Conservation (phyloP, 1,140 invertebrate species). For the Frieseomelitta varia region DNA sequence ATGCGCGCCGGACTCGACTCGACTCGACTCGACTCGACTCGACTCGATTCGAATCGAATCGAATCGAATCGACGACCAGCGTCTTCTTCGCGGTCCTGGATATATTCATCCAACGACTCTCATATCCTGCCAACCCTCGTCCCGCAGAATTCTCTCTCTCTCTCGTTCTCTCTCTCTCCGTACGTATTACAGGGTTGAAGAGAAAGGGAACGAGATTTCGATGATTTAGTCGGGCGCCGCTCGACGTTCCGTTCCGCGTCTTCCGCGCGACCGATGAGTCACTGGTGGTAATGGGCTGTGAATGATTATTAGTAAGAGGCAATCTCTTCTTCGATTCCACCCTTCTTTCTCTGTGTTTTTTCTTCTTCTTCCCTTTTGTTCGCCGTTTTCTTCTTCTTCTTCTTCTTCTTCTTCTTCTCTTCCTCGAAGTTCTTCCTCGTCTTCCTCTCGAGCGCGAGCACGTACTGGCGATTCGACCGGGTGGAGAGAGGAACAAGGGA, state of each 20-base stretch:
- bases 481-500: conserved; percentile 24
- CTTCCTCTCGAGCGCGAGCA: conserved; percentile 7
- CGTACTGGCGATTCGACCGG: conserved; percentile 38
- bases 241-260: conserved; percentile 45
- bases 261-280: conserved; percentile 62
- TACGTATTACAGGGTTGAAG: background rate
- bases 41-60: no score
- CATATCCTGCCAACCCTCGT: background rate
- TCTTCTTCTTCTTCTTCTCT: background rate
- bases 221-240: conserved; percentile 59
- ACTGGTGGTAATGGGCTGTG: conserved; percentile 64
- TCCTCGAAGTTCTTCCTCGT: background rate
- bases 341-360: background rate
- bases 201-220: conserved; percentile 6
- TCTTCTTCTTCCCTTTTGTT: background rate
- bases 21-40: conserved; percentile 41
- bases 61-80: conserved; percentile 46
- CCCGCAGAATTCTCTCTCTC: background rate
- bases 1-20: conserved; percentile 67
- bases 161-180: no score
- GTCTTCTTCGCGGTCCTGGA: conserved; percentile 34
- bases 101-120: background rate
- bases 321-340: conserved; percentile 22
- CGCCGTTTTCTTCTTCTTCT: background rate
- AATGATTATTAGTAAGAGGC: conserved; percentile 63